Evolutionary conservation across 2,888 invertebrate species (phyloP), one percentile per base, ranked within the genome.

Genomic region (Aporophyla lueneburgensis): DNA sequence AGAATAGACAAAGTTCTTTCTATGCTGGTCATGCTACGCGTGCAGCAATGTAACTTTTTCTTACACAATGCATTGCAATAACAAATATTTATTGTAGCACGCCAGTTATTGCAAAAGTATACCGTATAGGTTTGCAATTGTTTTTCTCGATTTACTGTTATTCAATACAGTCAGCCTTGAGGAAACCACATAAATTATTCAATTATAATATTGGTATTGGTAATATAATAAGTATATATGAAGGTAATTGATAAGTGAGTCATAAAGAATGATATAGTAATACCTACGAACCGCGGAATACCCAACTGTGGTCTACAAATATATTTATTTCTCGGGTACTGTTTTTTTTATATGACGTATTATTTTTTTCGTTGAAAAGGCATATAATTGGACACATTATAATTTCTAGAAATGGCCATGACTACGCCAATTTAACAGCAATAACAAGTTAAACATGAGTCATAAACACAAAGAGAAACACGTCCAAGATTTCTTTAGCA

Each of bases 161-260:
- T 43, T 43, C 46, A 73, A 54, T 66, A 21, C n/a, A 33, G 43
- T 46, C 33, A 65, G 14, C n/a, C 72, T 24, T 27, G 19, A 21
- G 65, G 49, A 58, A 80, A 74, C 80, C 56, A n/a, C 80, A 74
- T 16, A 16, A 61, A 49, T 49, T 16, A 79, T 79, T 61, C 19
- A 54, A 72, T 54, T 40, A 66, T n/a, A 16, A 16, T 40, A 49
- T 27, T 62, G 24, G 3, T 40, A 49, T 27, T 62, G 24, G 3
- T 46, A n/a, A 43, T n/a, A 27, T 9, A 51, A 24, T 46, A 33
- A 21, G 12, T 12, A 21, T 49, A 40, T 62, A 59, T 69, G 16
- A 49, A 62, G 21, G 62, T 51, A 66, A 40, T 54, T 59, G 27
- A 56, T 51, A 33, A 40, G 24, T 74, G 40, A 74, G 16, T 80